Conservation (phyloP, 2,888 invertebrate species). For the Byasa hedistus region DNA sequence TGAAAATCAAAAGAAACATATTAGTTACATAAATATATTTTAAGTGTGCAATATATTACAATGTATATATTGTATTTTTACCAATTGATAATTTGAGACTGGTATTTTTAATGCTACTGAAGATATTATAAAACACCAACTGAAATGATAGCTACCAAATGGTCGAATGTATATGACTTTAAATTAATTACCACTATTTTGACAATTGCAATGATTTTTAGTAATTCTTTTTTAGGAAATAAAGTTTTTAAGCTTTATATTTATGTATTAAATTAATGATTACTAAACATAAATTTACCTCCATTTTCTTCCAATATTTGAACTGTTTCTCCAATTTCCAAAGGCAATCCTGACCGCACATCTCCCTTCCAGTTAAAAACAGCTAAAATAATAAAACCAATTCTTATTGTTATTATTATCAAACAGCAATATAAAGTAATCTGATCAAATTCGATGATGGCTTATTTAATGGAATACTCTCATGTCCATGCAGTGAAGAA, state of each 20-base stretch:
- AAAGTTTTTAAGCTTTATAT: not conserved
- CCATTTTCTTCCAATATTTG: slow-evolving; percentile 94
- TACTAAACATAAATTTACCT: slow-evolving; percentile 68
- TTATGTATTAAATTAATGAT: not conserved
- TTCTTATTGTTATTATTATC: not conserved
- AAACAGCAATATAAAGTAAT: not conserved
- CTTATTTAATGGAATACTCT: too few species aligned
- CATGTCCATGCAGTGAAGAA: too few species aligned
- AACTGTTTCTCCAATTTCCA: slow-evolving; percentile 95
- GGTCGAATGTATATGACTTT: not conserved
- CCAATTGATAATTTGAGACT: too few species aligned
- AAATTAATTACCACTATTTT: not conserved
- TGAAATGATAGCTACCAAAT: not conserved
- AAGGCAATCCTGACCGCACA: slow-evolving; percentile 86
- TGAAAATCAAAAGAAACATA: slow-evolving; percentile 46
- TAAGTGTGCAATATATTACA: too few species aligned
- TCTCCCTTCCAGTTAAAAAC: slow-evolving; percentile 95
- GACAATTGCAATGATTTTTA: too few species aligned
- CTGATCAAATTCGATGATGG: not conserved
- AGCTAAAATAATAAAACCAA: slow-evolving; percentile 81
- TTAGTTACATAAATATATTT: too few species aligned
- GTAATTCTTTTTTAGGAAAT: too few species aligned
- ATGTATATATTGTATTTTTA: not conserved
- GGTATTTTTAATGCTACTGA: not conserved
- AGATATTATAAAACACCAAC: not conserved